A percentile compares a stretch with the other conserved stretches of the same genome.
Evolutionary conservation across 2,888 invertebrate species (phyloP).

Genomic region (Xylota sylvarum): DNA sequence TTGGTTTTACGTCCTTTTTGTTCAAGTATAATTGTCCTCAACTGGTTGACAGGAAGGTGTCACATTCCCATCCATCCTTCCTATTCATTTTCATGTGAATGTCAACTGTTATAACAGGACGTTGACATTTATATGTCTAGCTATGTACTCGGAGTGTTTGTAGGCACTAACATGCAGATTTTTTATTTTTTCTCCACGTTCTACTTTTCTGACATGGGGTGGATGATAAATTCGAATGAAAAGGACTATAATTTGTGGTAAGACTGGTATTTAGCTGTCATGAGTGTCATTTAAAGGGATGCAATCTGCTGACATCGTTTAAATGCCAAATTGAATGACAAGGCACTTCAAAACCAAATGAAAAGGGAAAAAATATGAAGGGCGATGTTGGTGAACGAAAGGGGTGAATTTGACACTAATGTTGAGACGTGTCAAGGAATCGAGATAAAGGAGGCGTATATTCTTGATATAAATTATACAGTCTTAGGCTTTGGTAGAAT

Average conservation of each 20-base stretch:
- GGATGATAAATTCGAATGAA: constrained; percentile 55
- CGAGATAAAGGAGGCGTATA: not conserved
- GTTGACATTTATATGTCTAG: constrained; percentile 70
- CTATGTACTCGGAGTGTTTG: constrained; percentile 12
- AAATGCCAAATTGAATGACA: constrained; percentile 69
- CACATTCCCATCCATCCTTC: constrained; percentile 70
- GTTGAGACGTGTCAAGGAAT: not conserved
- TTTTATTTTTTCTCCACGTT: constrained; percentile 32
- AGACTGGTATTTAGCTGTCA: constrained; percentile 75
- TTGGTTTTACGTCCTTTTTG: constrained; percentile 56
- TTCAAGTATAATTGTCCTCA: constrained; percentile 73
- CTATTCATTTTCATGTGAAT: constrained; percentile 71
- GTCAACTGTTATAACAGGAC: constrained; percentile 70
- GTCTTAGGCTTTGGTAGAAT: not conserved
- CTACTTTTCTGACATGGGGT: constrained; percentile 66
- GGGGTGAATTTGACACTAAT: constrained; percentile 29
- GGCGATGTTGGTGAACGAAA: not conserved
- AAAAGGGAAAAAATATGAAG: constrained; percentile 16
- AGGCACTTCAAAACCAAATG: constrained; percentile 52
- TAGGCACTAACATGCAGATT: constrained; percentile 20
- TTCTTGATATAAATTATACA: not conserved
- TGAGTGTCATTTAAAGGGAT: constrained; percentile 61
- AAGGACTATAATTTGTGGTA: constrained; percentile 74
- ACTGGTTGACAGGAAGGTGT: constrained; percentile 77
- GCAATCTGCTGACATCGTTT: constrained; percentile 68